These are phyloP conservation scores for Plebejus melissa DNA, from an alignment of 2,888 invertebrate species.

Conservation along the genomic window DNA sequence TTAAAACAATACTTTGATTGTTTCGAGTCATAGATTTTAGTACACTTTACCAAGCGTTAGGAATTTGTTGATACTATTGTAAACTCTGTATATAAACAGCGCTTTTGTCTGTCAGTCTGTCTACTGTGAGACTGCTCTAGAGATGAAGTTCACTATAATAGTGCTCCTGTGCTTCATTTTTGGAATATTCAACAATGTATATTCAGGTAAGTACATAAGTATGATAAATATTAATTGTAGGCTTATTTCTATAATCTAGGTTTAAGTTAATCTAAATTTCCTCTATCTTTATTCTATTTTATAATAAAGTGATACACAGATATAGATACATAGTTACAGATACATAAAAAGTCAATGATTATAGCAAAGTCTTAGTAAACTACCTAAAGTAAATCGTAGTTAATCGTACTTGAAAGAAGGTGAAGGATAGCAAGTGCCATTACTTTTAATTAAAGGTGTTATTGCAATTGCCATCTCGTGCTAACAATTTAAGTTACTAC, in stretches of 20 bases:
- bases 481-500: neutral
- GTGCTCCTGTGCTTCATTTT: conserved; percentile 11
- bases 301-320: neutral
- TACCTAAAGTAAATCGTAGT: neutral
- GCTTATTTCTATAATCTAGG: too few species aligned
- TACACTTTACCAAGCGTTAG: conserved; percentile 46
- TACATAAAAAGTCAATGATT: neutral
- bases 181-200: conserved; percentile 2
- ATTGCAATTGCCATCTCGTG: neutral
- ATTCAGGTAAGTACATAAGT: conserved; percentile 19
- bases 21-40: conserved; percentile 36
- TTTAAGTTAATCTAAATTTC: neutral
- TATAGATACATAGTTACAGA: neutral
- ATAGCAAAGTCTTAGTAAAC: neutral
- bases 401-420: neutral
- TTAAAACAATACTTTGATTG: neutral
- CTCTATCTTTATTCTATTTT: neutral
- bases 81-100: conserved; percentile 36
- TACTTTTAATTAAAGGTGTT: neutral
- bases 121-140: neutral
- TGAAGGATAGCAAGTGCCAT: conserved; percentile 12
- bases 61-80: conserved; percentile 41
- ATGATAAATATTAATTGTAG: neutral
- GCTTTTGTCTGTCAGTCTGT: neutral
- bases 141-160: conserved; percentile 2